Percentiles rank a stretch among this genome's conserved stretches.
phyloP scores from a whole-genome alignment of 2,797 vertebrate genomes.

The Acipenser ruthenus region DNA sequence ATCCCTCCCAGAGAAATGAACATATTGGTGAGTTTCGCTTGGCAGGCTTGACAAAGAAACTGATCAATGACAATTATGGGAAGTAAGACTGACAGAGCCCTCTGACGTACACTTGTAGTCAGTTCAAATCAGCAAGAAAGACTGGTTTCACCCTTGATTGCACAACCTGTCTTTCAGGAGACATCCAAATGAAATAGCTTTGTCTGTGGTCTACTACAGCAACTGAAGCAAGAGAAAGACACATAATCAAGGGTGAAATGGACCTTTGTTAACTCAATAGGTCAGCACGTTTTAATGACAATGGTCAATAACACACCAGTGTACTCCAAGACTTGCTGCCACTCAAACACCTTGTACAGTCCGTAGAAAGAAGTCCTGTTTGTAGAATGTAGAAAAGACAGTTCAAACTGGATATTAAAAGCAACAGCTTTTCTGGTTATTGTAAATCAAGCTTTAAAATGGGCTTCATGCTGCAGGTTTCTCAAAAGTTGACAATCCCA shows the following conservation, averaged over 20 bases:
- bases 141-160: slow-evolving; percentile 4
- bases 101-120: slow-evolving; percentile 17
- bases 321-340: not conserved
- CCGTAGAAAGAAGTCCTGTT: too few relatives aligned
- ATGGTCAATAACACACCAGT: not conserved
- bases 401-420: too few relatives aligned
- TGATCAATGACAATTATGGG: slow-evolving; percentile 27
- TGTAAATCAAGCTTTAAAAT: too few relatives aligned
- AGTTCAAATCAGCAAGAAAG: slow-evolving; percentile 19
- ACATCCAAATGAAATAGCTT: slow-evolving; percentile 4
- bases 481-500: too few relatives aligned
- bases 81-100: slow-evolving; percentile 16
- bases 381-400: not conserved
- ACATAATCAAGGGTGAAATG: not conserved
- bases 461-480: too few relatives aligned
- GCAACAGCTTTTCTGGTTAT: too few relatives aligned
- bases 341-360: not conserved
- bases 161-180: slow-evolving; percentile 10
- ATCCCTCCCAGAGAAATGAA: not conserved
- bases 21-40: slow-evolving; percentile 7
- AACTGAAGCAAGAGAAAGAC: not conserved
- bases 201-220: slow-evolving; percentile 7
- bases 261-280: not conserved
- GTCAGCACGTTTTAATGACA: not conserved
- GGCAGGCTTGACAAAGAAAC: slow-evolving; percentile 23